Evolutionary conservation across 1,140 invertebrate species (phyloP), one percentile per base, ranked within the genome.

Genomic region (Drosophila arizonae): DNA sequence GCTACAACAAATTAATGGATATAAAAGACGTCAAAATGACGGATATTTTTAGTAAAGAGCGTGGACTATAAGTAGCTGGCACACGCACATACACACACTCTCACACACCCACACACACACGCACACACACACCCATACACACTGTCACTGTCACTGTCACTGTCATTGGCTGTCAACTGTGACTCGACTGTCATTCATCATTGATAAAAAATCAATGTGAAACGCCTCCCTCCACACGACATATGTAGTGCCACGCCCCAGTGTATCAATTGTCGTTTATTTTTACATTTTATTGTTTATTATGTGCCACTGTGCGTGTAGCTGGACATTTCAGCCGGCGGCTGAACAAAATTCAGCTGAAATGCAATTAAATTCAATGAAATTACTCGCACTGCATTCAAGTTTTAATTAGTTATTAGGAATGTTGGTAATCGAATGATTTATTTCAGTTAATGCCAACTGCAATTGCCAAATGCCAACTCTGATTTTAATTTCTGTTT

Each of bases 321-420:
- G 8, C 33, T 36, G 33, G 6, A 10, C 6, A 10, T 36, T 9
- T 43, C 36, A 15, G n/a, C 3, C 41, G 1, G 45, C 0, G 15
- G 6, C 21, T 36, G 17, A 67, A 67, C 65, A 41, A 43, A 77
- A 77, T 80, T 15, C 9, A 50, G 17, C 33, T 15, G 50, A 30
- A 30, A 30, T 52, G 26, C 13, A 28, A 36, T 55, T 39, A 21
- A 70, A 70, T 65, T 39, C 50, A 87, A 81, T 76, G 54, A 81
- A 86, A 79, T 81, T 76, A 70, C 79, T 26, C 55, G 43, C 63
- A 48, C 30, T 36, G 54, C 45, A 2, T 17, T 21, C 57, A 81
- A 82, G 66, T 86, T 87, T 86, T 86, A 86, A 86, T 86, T 86
- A 82, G 84, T 87, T 79, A 79, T 76, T 71, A 71, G 68, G 48